A percentile compares a stretch with the other conserved stretches of the same genome.
These are phyloP conservation scores for Hololepta plana DNA, from an alignment of 2,888 invertebrate species.

Conservation along the genomic window DNA sequence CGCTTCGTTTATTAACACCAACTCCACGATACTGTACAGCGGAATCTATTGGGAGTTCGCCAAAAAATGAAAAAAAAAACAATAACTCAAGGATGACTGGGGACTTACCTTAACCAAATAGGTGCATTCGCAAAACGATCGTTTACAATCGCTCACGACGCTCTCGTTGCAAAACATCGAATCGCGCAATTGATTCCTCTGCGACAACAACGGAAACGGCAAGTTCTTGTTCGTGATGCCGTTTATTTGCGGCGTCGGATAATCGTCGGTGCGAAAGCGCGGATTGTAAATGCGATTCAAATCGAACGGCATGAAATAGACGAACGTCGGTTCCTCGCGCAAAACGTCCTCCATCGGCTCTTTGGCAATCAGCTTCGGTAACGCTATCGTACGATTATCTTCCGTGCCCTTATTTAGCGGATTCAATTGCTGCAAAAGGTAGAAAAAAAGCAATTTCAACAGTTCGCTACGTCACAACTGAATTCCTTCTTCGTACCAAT, in stretches of 20 bases:
- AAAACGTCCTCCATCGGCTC: slow-evolving; percentile 39
- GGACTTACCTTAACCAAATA: slow-evolving; percentile 45
- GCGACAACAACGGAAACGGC: slow-evolving; percentile 51
- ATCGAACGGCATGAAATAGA: slow-evolving; percentile 72
- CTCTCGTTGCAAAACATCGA: slow-evolving; percentile 59
- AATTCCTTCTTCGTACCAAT: slow-evolving; percentile 36
- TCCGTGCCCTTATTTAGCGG: slow-evolving; percentile 61
- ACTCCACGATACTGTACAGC: slow-evolving; percentile 60
- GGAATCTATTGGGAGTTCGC: too few relatives aligned
- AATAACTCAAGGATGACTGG: not conserved
- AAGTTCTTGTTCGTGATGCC: slow-evolving; percentile 68
- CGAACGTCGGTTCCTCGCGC: slow-evolving; percentile 50
- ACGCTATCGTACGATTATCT: slow-evolving; percentile 34
- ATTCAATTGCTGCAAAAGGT: slow-evolving; percentile 52
- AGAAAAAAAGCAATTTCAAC: too few relatives aligned
- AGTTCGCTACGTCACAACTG: not conserved
- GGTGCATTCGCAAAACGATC: slow-evolving; percentile 65
- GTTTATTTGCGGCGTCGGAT: slow-evolving; percentile 74
- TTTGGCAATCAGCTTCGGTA: slow-evolving; percentile 45
- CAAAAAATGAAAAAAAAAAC: slow-evolving; percentile 1
- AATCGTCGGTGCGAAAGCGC: too few relatives aligned
- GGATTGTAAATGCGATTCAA: slow-evolving; percentile 71
- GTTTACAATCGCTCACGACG: slow-evolving; percentile 44
- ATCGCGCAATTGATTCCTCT: slow-evolving; percentile 39
- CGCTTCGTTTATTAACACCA: slow-evolving; percentile 72